Evolutionary conservation across 2,797 vertebrate species (phyloP).

Genomic region (Capromys pilorides): DNA sequence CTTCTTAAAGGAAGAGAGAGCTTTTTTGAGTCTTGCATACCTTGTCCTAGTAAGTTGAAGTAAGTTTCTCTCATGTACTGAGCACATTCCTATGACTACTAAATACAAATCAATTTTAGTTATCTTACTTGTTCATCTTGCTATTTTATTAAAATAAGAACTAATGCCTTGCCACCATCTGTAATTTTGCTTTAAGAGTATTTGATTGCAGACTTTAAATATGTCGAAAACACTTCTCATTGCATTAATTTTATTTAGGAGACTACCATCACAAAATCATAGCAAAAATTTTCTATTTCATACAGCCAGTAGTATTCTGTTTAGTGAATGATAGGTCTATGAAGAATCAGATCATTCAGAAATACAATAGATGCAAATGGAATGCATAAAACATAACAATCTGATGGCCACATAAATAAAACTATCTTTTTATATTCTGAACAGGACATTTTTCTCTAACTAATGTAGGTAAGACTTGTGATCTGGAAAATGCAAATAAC

Average conservation of each 20-base stretch:
- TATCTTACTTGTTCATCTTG: neutral
- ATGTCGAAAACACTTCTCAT: constrained; percentile 28
- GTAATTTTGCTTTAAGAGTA: constrained; percentile 49
- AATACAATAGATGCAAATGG: constrained; percentile 22
- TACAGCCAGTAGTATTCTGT: neutral
- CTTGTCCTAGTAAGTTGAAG: neutral
- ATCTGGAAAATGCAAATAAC: constrained; percentile 42
- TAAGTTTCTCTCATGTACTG: constrained; percentile 1
- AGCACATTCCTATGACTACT: neutral
- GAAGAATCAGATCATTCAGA: constrained; percentile 63
- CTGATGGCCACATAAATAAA: constrained; percentile 28
- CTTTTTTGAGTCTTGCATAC: constrained; percentile 37
- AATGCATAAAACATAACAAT: neutral
- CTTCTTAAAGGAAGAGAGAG: neutral
- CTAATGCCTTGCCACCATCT: constrained; percentile 6
- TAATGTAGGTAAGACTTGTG: neutral
- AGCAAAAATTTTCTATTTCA: constrained; percentile 47
- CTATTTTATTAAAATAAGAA: constrained; percentile 30
- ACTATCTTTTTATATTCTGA: constrained; percentile 9
- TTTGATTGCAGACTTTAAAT: constrained; percentile 47
- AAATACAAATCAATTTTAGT: constrained; percentile 14
- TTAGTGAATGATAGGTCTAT: constrained; percentile 66
- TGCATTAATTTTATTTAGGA: constrained; percentile 29
- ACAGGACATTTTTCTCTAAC: neutral
- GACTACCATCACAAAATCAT: constrained; percentile 19